Evolutionary conservation across 53 echinoderm and acorn worm species (phyloP).

Genomic region (Apostichopus leukothele): DNA sequence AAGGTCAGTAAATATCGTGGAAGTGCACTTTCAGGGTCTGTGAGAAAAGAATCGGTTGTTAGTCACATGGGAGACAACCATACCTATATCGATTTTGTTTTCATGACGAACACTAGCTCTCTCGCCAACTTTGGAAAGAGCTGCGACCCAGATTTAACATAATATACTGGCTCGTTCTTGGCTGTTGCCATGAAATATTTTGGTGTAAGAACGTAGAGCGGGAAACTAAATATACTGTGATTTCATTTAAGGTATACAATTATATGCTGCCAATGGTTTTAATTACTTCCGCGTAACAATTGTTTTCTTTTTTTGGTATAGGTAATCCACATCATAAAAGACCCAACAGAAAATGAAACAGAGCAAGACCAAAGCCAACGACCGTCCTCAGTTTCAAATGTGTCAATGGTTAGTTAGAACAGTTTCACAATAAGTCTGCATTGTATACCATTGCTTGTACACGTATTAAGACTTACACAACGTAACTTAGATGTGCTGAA

Average conservation of each 20-base stretch:
- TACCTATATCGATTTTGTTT: not conserved
- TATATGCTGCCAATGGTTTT: not conserved
- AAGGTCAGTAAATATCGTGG: slow-evolving; percentile 5
- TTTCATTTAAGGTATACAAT: not conserved
- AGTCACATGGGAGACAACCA: not conserved
- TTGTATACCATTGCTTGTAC: not conserved
- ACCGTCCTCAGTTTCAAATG: not conserved
- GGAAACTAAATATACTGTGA: not conserved
- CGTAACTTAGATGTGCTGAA: not conserved
- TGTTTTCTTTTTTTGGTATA: not conserved
- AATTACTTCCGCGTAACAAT: not conserved
- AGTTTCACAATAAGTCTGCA: not conserved
- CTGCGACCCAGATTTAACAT: not conserved
- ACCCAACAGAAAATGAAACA: not conserved
- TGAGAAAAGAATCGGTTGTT: not conserved
- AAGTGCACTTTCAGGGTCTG: too few relatives aligned
- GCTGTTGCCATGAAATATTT: not conserved
- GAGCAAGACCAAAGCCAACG: not conserved
- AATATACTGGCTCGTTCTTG: not conserved
- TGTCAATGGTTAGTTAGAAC: not conserved
- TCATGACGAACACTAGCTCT: not conserved
- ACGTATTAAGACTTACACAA: too few relatives aligned
- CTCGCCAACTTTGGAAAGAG: not conserved
- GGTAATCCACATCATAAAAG: not conserved
- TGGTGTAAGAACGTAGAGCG: not conserved